Evolutionary conservation across 2,113 vertebrate species (phyloP), one percentile per base, ranked within the genome.

Genomic region (Brienomyrus brachyistius): DNA sequence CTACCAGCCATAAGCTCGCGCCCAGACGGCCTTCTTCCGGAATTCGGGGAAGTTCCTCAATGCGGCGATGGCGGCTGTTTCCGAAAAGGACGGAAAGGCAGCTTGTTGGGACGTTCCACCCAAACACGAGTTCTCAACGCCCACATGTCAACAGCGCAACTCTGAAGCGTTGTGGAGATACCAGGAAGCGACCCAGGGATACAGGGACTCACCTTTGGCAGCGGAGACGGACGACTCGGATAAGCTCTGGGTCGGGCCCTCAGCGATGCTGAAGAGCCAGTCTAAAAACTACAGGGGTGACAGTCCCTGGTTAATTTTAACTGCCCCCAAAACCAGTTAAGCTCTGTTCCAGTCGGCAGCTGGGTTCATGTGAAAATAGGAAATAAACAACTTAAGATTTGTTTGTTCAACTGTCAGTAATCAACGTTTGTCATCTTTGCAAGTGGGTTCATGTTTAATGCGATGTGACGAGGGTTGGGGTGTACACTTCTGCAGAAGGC

Each of bases 21-120:
- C 98, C 98, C 98, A 99, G 15, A 98, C 93, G 0, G 95, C 95
- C 92, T 99, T 99, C 96, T 97, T 99, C 96, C 95, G 97, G 93
- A 98, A 99, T 91, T 98, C 97, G 0, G 95, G 77, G 17, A 96
- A 93, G 87, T 94, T 94, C 89, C 95, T 96, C 92, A 99, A 92
- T 52, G 96, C 95, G 90, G 98, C 88, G 80, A 99, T 94, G 0
- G 96, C 93, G 88, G 95, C 98, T 99, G 92, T 87, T 86, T 83
- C 85, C 2, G 21, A 91, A 77, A 94, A 40, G 92, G 74, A 93
- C 43, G 66, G 19, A 83, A 92, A 91, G 35, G 27, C 88, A 91
- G 82, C 21, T 52, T 1, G 7, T n/a, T 52, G 10, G 50, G 45
- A 45, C 2, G 8, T 5, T 2, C 9, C 6, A 19, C 5, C 6